A percentile compares a stretch with the other conserved stretches of the same genome.
Conservation (phyloP, 2,888 invertebrate species). For the Magallana nippona region DNA sequence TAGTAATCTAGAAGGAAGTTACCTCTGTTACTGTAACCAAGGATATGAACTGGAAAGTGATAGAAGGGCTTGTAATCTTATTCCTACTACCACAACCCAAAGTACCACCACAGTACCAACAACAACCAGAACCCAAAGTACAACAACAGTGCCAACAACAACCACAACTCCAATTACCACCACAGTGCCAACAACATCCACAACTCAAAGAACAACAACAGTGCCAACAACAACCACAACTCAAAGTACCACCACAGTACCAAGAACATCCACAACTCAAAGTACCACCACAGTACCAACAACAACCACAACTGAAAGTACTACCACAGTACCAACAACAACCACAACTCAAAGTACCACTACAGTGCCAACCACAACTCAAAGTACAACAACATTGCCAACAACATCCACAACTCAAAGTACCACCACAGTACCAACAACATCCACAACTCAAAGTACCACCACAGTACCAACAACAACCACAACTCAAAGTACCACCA, state of each 20-base stretch:
- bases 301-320: background rate
- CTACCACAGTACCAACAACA: background rate
- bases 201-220: background rate
- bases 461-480: background rate
- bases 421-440: background rate
- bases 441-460: background rate
- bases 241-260: background rate
- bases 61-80: background rate
- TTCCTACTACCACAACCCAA: background rate
- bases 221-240: background rate
- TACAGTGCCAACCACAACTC: background rate
- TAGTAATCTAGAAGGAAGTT: slow-evolving; percentile 43
- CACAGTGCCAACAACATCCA: background rate
- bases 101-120: no score
- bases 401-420: background rate
- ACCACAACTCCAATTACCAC: no score
- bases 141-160: no score
- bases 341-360: background rate
- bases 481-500: background rate
- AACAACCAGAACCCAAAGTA: no score
- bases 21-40: slow-evolving; percentile 40
- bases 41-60: slow-evolving; percentile 28
- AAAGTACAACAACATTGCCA: background rate
- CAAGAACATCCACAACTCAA: background rate
- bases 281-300: background rate